These are phyloP conservation scores for Andrena cerasifolii DNA, from an alignment of 1,140 invertebrate genomes.

Conservation along the genomic window DNA sequence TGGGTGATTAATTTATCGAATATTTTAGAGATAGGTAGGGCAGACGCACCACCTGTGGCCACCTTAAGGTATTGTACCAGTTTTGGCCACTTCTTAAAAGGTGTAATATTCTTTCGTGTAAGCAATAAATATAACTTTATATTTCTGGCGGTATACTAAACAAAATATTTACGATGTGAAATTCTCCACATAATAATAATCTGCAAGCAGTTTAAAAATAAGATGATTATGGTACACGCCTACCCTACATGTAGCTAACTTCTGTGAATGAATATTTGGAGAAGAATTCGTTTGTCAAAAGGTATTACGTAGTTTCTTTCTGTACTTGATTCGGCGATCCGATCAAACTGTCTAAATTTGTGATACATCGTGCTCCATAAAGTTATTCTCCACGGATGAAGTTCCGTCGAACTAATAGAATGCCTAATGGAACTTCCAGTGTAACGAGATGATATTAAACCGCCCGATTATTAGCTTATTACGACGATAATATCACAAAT, in stretches of 20 bases:
- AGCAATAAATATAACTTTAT: no score
- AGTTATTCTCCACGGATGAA: not conserved
- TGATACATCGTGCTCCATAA: not conserved
- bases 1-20: not conserved
- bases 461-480: not conserved
- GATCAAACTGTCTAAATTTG: not conserved
- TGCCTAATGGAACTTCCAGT: conserved; percentile 3
- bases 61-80: no score
- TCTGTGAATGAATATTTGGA: no score
- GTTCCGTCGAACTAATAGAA: conserved; percentile 19
- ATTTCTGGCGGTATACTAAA: no score
- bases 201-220: no score
- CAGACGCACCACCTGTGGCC: no score
- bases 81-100: no score
- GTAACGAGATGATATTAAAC: not conserved
- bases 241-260: no score
- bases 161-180: no score
- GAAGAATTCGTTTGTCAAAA: not conserved
- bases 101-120: no score
- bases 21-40: not conserved
- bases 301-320: not conserved
- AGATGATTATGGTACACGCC: no score
- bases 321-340: not conserved
- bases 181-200: no score
- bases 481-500: not conserved